Percentiles rank a stretch among this genome's conserved stretches.
Evolutionary conservation across 1,140 invertebrate species (phyloP).

Genomic region (Phocides pigmalion): DNA sequence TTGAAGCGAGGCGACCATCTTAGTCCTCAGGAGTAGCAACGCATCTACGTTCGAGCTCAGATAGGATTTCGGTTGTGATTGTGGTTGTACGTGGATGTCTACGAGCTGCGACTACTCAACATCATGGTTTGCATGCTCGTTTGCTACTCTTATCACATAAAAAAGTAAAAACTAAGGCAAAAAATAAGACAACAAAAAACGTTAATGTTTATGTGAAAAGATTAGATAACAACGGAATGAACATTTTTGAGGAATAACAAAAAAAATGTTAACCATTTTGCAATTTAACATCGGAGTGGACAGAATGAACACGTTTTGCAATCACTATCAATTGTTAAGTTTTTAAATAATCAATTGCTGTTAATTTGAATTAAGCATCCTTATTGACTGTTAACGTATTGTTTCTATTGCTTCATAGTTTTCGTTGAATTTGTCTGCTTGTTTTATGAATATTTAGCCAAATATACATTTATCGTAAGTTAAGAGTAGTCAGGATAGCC

Average conservation of each 20-base stretch:
- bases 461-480: conserved; percentile 80
- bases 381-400: conserved; percentile 76
- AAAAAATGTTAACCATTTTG: background rate
- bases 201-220: background rate
- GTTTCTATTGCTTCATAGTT: conserved; percentile 70
- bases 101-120: too few species aligned
- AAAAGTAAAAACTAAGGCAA: too few species aligned
- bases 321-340: conserved; percentile 75
- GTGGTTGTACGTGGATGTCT: too few species aligned
- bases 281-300: background rate
- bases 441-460: conserved; percentile 75
- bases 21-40: too few species aligned
- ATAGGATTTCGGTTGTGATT: too few species aligned
- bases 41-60: too few species aligned
- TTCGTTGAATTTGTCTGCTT: conserved; percentile 65
- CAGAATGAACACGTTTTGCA: conserved; percentile 32
- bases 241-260: too few species aligned
- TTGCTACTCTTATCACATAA: too few species aligned
- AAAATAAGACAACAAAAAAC: too few species aligned
- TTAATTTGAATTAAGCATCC: conserved; percentile 79
- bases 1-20: too few species aligned
- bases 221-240: too few species aligned
- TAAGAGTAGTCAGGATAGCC: conserved; percentile 80
- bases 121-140: too few species aligned
- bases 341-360: conserved; percentile 77